Base-by-base conservation (phyloP, 2,113 vertebrate species). In the Sardina pilchardus region DNA sequence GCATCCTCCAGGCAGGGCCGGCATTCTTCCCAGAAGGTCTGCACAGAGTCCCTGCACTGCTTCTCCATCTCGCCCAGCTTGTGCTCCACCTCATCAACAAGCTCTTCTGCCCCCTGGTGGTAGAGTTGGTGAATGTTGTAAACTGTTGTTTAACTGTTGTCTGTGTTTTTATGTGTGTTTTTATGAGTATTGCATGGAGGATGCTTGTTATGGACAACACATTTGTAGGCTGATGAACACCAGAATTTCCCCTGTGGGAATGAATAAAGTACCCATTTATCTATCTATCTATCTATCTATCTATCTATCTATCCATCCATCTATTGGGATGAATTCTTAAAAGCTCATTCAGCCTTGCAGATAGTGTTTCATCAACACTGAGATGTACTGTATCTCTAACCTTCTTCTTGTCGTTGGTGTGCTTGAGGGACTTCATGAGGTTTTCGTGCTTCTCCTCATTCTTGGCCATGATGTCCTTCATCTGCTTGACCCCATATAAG, bases 381-480 rank as follows among this genome's bases (percentile, higher is more conserved):
- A 10, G 50, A 34, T 26, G n/a, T n/a, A n/a, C n/a, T n/a, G 17
- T 3, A 1, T 71, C 30, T 8, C 48, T 88, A 92, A 97, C 98
- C 96, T 94, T 93, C 91, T 96, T 98, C 92, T 98, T 97, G 81
- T 96, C 94, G 34, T 93, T 93, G 89, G 96, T 97, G 91, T 95
- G 96, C 88, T 90, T 94, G 87, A 99, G 92, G 6, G 96, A 97
- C 90, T 94, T 95, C 96, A 98, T 97, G 53, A 99, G 94, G 81
- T 95, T 92, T 78, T 92, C 63, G 0, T 99, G 97, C 82, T 98
- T 98, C 88, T 95, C 94, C 92, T 94, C 95, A 10, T 96, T 97
- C 91, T 84, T 96, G 92, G 95, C 94, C 97, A 98, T 96, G 91
- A 95, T 92, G 83, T 96, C 94, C 95, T 95, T 97, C 95, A 99